Conservation (phyloP, 2,888 invertebrate genomes). For the Spialia ferax region DNA sequence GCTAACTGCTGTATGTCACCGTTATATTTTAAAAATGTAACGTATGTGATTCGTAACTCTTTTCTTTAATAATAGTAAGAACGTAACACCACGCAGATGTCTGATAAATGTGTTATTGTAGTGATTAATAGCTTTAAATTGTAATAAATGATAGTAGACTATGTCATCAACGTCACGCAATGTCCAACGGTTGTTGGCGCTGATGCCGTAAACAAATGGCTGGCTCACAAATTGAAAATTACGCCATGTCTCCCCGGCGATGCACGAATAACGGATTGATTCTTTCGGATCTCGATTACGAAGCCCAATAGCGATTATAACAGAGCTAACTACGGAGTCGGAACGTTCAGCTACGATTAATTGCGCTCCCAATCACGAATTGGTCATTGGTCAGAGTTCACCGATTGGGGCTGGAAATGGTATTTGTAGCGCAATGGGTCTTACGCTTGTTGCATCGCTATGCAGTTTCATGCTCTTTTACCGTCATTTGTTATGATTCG, state of each 20-base stretch:
- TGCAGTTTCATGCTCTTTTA: constrained; percentile 13
- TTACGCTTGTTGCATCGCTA: constrained; percentile 21
- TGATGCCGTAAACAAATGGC: constrained; percentile 28
- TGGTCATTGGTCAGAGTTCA: constrained; percentile 51
- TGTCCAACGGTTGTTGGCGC: constrained; percentile 20
- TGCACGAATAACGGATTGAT: constrained; percentile 61
- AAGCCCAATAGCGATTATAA: constrained; percentile 45
- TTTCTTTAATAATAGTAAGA: not conserved
- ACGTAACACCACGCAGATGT: not conserved
- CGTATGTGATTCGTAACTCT: not conserved
- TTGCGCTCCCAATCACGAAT: constrained; percentile 61
- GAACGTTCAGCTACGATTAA: constrained; percentile 55
- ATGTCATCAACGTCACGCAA: constrained; percentile 8
- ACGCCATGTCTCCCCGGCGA: constrained; percentile 51
- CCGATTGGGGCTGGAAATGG: constrained; percentile 13
- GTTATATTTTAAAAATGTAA: constrained; percentile 46
- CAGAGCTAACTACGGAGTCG: constrained; percentile 45
- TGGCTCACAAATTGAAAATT: constrained; percentile 53
- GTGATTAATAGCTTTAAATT: not conserved
- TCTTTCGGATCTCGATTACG: constrained; percentile 48
- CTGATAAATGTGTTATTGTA: not conserved
- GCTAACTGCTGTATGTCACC: constrained; percentile 42
- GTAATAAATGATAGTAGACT: constrained; percentile 13
- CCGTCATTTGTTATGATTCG: constrained; percentile 4
- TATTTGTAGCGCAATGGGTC: constrained; percentile 13